Conservation (phyloP, 2,888 invertebrate genomes). For the Caenorhabditis sp. region DNA sequence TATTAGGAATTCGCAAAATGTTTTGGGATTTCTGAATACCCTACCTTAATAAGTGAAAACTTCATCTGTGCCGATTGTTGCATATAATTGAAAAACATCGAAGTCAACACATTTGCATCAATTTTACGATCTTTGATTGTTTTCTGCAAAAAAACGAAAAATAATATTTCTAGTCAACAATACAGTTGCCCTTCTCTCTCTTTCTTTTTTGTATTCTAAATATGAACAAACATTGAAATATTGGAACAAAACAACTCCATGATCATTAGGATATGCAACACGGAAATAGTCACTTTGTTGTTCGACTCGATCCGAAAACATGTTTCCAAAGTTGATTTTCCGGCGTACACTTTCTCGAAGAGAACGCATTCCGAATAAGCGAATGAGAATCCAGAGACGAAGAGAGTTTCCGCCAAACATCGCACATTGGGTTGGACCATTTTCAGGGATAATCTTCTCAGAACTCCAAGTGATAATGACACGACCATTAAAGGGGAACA, state of each 20-base stretch:
- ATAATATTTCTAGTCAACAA: too few species aligned
- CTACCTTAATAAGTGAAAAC: constrained; percentile 19
- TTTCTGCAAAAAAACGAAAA: constrained; percentile 11
- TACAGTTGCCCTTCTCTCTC: not conserved
- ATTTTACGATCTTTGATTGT: constrained; percentile 6
- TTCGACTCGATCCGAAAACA: constrained; percentile 18
- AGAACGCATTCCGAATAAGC: constrained; percentile 32
- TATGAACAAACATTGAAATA: constrained; percentile 27
- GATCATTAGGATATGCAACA: constrained; percentile 28
- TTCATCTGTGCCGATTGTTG: constrained; percentile 20
- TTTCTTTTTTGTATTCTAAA: not conserved
- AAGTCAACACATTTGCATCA: constrained; percentile 25
- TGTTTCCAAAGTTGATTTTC: constrained; percentile 30
- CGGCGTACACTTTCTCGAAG: constrained; percentile 26
- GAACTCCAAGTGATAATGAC: constrained; percentile 22
- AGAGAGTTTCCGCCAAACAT: constrained; percentile 22
- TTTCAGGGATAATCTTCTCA: not conserved
- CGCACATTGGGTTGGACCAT: not conserved
- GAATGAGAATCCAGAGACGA: constrained; percentile 33
- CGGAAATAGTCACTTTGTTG: constrained; percentile 31
- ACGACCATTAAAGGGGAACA: constrained; percentile 28
- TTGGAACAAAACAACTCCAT: constrained; percentile 33
- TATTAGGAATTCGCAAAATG: too few species aligned
- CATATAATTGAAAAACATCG: constrained; percentile 32
- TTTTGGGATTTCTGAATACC: too few species aligned